Evolutionary conservation across 2,888 invertebrate species (phyloP).

Genomic region (Hypena proboscidalis): DNA sequence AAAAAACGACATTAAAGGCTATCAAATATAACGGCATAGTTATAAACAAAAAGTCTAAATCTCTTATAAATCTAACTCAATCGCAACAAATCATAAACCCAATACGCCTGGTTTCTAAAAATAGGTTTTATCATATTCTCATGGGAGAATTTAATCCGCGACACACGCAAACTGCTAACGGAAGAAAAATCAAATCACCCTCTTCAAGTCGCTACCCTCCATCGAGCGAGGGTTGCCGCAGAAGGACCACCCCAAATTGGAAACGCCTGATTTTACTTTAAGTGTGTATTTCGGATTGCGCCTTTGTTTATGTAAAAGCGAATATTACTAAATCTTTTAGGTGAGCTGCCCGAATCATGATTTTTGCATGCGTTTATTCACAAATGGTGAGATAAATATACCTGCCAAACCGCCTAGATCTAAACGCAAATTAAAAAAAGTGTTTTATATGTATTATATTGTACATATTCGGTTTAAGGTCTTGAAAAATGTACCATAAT

Average conservation of each 20-base stretch:
- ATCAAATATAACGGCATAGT: too few relatives aligned
- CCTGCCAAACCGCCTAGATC: too few relatives aligned
- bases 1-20: too few relatives aligned
- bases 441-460: too few relatives aligned
- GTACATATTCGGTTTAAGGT: too few relatives aligned
- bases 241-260: constrained; percentile 44
- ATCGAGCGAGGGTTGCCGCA: constrained; percentile 14
- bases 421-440: too few relatives aligned
- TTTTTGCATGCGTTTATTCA: too few relatives aligned
- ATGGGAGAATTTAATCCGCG: constrained; percentile 24
- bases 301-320: constrained; percentile 32
- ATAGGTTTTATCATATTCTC: constrained; percentile 10
- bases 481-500: too few relatives aligned
- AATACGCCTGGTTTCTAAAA: neutral
- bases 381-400: too few relatives aligned
- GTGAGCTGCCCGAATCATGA: too few relatives aligned
- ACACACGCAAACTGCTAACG: constrained; percentile 27
- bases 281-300: constrained; percentile 43
- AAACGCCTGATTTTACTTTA: constrained; percentile 51
- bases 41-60: too few relatives aligned
- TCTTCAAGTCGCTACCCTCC: constrained; percentile 25
- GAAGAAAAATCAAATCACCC: constrained; percentile 35
- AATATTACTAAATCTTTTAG: constrained; percentile 18
- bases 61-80: too few relatives aligned
- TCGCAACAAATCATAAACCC: neutral